Evolutionary conservation across 2,113 vertebrate genomes (phyloP), one percentile per base, ranked within the genome.

Genomic region (Micronycteris hirsuta): DNA sequence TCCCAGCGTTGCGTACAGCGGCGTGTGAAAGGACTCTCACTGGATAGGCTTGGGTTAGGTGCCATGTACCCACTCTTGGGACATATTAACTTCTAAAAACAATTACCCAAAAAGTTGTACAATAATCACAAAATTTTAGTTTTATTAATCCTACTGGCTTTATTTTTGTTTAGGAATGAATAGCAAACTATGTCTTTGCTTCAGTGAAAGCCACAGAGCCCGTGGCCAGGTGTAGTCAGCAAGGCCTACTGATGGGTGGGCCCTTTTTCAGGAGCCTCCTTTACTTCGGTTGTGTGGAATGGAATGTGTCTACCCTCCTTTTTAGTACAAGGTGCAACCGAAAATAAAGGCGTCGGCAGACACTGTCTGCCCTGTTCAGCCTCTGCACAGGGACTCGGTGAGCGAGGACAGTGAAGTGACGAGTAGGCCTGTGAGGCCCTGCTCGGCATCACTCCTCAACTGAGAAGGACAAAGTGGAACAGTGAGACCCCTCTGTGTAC

Each of bases 151-250:
- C 16, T 63, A 15, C 16, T n/a, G 81, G 38, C n/a, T 94, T 76
- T 41, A 63, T 76, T 96, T 94, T 84, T 96, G 58, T 86, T 86
- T 19, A 68, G 22, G 41, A 84, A 65, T 73, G 76, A 67, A 73
- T 89, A 92, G 36, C 43, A 94, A 52, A 91, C 36, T 74, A 73
- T 89, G n/a, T 52, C 47, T 77, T 92, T 80, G 41, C 47, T 47
- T 73, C 26, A 61, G 56, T 61, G 47, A 80, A 89, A 90, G 68
- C 74, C 24, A 17, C 45, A 84, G 45, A 82, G 73, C 33, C 5
- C 31, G 47, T 67, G 68, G 24, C 89, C 36, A 45, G 20, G 13
- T 49, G 33, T 47, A 56, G 38, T 90, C 28, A 74, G 8, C 58
- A 58, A 49, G 9, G 54, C 41, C 81, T 63, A 33, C 70, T 67